Evolutionary conservation across 2,113 vertebrate genomes (phyloP), one percentile per base, ranked within the genome.

Genomic region (Oreochromis aureus): DNA sequence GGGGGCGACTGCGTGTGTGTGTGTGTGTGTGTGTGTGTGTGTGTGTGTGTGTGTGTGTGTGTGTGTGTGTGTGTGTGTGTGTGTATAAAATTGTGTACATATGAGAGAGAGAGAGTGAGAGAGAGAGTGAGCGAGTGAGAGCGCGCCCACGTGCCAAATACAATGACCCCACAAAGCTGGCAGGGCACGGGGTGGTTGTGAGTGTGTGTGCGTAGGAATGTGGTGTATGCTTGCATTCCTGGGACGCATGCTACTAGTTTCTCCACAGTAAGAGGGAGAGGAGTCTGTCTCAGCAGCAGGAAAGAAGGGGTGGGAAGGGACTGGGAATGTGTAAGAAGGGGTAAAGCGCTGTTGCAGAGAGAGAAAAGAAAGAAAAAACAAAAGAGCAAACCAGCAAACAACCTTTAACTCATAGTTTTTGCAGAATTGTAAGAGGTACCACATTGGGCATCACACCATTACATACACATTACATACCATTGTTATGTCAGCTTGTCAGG

Each of bases 61-160:
- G 59, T 82, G 81, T 63, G 71, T 36, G 85, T 86, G 81, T 59
- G 51, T 53, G 53, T 63, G 71, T 34, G 86, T 86, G 81, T 61
- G 39, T 51, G 48, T 24, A 83, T 34, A 83, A 13, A 13, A 10
- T 10, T 59, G 56, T 59, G 56, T 18, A 10, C 5, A 18, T 6
- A 18, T 32, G 58, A 39, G 61, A 73, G 16, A 34, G 16, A 34
- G 30, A 15, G 89, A 13, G 19, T 6, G 44, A 53, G 46, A 2
- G n/a, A 55, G 16, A 2, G 53, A 9, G 66, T 10, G 36, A 27
- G 66, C 5, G 87, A 18, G 59, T 1, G 82, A 91, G 90, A 92
- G 85, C 44, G 89, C 94, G 95, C 94, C 95, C 96, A 96, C 94
- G 95, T 94, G 96, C 96, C 95, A 94, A 93, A 94, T 83, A 96